Percentiles rank a stretch among this genome's conserved stretches.
These are phyloP conservation scores for Cotesia congregata DNA, from an alignment of 2,888 invertebrate species.

Conservation along the genomic window DNA sequence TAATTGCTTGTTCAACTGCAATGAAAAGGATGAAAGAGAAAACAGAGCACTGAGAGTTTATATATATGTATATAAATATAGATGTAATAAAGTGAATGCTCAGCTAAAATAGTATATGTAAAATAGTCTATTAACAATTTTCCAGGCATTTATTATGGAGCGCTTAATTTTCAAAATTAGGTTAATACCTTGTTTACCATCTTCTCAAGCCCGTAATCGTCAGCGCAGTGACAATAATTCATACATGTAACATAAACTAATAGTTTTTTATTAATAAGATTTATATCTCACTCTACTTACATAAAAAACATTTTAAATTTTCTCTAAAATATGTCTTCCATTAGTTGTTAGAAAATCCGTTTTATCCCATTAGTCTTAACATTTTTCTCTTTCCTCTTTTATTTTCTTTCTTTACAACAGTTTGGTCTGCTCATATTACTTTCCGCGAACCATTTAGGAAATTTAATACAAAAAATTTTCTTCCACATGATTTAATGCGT, in stretches of 20 bases:
- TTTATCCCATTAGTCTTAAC: background rate
- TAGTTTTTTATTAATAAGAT: background rate
- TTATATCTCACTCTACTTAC: background rate
- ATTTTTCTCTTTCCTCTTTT: background rate
- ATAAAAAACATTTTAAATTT: background rate
- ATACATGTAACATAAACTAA: conserved; percentile 43
- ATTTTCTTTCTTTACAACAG: conserved; percentile 21
- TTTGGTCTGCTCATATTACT: conserved; percentile 24
- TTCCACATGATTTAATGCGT: conserved; percentile 5
- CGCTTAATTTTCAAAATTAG: conserved; percentile 50
- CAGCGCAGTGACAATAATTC: background rate
- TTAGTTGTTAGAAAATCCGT: background rate
- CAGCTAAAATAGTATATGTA: conserved; percentile 18
- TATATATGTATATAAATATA: background rate
- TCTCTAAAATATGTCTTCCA: background rate
- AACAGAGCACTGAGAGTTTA: conserved; percentile 19
- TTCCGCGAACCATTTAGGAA: conserved; percentile 2
- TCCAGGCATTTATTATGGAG: conserved; percentile 19
- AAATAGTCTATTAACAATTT: conserved; percentile 28
- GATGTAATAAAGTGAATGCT: conserved; percentile 25
- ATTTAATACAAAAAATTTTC: conserved; percentile 4
- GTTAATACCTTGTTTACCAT: conserved; percentile 61
- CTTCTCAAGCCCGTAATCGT: conserved; percentile 54
- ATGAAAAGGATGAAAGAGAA: conserved; percentile 3
- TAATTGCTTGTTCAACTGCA: conserved; percentile 9